Conservation (phyloP, 2,888 invertebrate genomes). For the Lasioglossum lativentre region DNA sequence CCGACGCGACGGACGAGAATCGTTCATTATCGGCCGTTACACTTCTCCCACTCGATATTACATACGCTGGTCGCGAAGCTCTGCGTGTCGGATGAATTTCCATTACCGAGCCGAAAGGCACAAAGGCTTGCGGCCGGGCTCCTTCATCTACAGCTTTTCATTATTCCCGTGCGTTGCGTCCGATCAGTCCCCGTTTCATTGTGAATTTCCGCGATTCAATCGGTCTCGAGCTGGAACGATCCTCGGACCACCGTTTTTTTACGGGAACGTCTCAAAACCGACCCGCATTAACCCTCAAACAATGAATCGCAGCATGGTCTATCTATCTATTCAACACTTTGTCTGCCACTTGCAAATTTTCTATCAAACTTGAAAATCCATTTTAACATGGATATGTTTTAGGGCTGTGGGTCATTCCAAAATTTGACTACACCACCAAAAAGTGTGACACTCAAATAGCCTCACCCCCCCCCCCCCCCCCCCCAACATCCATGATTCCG, state of each 20-base stretch:
- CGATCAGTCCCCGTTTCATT: constrained; percentile 43
- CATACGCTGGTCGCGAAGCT: constrained; percentile 8
- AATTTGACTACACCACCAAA: no score
- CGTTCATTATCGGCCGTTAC: constrained; percentile 57
- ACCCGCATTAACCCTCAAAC: not conserved
- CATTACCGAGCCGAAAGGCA: constrained; percentile 49
- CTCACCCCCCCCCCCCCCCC: no score
- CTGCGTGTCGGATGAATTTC: constrained; percentile 49
- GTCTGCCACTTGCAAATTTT: not conserved
- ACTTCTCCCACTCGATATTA: constrained; percentile 31
- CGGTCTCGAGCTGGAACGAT: no score
- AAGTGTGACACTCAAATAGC: no score
- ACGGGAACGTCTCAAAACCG: not conserved
- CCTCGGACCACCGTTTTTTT: not conserved
- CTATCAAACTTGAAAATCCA: no score
- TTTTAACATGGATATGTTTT: no score
- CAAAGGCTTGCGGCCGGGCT: constrained; percentile 34
- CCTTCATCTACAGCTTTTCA: constrained; percentile 46
- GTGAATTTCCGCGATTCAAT: constrained; percentile 30
- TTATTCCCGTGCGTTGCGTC: constrained; percentile 54
- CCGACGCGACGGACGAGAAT: constrained; percentile 47
- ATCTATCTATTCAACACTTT: no score
- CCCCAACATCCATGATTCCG: no score
- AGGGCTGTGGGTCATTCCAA: no score
- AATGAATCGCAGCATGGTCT: not conserved